phyloP scores from a whole-genome alignment of 1,140 invertebrate species.

The Brevipalpus yothersi region DNA sequence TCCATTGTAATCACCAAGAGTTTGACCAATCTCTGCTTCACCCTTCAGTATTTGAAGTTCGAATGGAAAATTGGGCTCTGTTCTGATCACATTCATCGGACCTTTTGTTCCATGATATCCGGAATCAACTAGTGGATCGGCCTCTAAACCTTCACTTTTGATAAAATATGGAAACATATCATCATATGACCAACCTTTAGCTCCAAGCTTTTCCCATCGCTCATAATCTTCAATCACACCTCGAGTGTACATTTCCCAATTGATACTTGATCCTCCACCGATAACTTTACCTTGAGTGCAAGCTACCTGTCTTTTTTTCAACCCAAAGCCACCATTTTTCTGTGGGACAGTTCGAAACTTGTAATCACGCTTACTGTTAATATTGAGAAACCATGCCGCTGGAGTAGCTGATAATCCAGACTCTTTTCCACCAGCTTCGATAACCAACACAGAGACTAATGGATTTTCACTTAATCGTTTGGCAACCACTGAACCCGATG shows the following conservation, averaged over 20 bases:
- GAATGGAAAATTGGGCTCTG: neutral
- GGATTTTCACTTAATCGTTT: conserved; percentile 54
- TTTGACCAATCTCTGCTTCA: neutral
- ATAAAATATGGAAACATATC: conserved; percentile 65
- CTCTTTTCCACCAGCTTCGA: conserved; percentile 76
- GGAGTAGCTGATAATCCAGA: conserved; percentile 65
- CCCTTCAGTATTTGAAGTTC: neutral
- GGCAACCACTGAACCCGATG: conserved; percentile 73
- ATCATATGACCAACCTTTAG: conserved; percentile 69
- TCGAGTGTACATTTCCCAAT: conserved; percentile 86
- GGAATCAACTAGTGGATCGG: conserved; percentile 17
- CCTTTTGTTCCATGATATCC: conserved; percentile 8
- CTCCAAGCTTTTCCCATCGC: conserved; percentile 65
- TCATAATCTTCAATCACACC: conserved; percentile 83
- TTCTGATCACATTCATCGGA: neutral
- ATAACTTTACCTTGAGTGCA: conserved; percentile 56
- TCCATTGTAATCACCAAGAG: conserved; percentile 19
- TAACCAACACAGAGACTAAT: conserved; percentile 32
- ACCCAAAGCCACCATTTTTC: conserved; percentile 39
- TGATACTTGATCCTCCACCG: conserved; percentile 57
- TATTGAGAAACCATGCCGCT: conserved; percentile 52
- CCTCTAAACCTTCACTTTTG: conserved; percentile 34
- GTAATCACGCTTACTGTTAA: conserved; percentile 66
- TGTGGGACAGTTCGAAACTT: conserved; percentile 71
- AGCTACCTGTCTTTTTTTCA: conserved; percentile 23